phyloP scores from a whole-genome alignment of 2,888 invertebrate species.

The Exocentrus adspersus region DNA sequence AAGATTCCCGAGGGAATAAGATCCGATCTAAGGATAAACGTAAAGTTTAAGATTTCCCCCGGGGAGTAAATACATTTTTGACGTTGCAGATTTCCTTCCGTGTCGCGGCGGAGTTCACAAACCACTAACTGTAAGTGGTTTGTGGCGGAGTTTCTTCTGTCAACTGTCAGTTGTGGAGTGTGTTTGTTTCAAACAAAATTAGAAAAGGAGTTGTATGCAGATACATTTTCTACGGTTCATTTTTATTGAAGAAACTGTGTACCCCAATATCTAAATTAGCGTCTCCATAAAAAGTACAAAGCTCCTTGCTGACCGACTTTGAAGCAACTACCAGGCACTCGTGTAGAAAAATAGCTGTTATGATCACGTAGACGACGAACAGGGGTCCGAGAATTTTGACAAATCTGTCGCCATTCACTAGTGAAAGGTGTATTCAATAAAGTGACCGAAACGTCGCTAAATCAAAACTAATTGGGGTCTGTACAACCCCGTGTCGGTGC shows the following conservation, averaged over 20 bases:
- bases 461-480: neutral
- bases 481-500: neutral
- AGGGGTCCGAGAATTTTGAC: neutral
- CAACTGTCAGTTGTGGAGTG: neutral
- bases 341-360: no score
- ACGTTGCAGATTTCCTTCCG: conserved; percentile 1
- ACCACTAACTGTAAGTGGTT: neutral
- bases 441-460: neutral
- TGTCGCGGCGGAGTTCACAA: neutral
- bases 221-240: no score
- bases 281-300: no score
- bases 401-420: neutral
- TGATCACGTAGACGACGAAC: no score
- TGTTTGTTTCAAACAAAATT: no score
- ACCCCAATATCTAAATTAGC: no score
- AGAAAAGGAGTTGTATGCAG: no score
- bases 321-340: no score
- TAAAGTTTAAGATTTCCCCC: conserved; percentile 14
- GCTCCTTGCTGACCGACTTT: no score
- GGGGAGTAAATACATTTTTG: conserved; percentile 8
- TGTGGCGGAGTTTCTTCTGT: neutral
- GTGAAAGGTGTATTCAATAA: neutral
- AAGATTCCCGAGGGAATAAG: neutral
- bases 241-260: no score
- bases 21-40: conserved; percentile 5